Evolutionary conservation across 92 coral and sea anemone species (phyloP).

Genomic region (Porites rus): DNA sequence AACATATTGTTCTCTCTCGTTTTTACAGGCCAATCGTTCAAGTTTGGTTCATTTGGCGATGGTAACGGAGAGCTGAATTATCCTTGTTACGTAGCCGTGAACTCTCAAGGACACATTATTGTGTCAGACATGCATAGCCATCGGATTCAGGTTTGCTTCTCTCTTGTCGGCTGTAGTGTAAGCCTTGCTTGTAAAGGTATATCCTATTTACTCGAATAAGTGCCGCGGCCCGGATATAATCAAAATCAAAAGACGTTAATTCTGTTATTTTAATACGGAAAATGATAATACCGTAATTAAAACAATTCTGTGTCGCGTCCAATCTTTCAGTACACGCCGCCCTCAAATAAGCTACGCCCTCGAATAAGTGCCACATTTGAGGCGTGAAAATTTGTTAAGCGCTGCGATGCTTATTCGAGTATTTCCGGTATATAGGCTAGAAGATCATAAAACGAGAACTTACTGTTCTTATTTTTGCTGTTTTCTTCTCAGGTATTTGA

Average conservation of each 20-base stretch:
- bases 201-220: constrained; percentile 53
- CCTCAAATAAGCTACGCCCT: no score
- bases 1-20: no score
- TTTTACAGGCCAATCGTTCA: constrained; percentile 91
- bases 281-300: no score
- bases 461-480: not conserved
- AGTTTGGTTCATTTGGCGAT: constrained; percentile 99
- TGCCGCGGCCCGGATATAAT: constrained; percentile 26
- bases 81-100: constrained; percentile 90
- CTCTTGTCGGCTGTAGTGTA: not conserved
- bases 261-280: no score
- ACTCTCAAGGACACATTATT: constrained; percentile 92
- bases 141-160: constrained; percentile 89
- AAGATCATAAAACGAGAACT: no score
- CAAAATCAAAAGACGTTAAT: no score
- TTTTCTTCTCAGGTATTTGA: constrained; percentile 82
- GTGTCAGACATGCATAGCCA: constrained; percentile 99
- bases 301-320: not conserved
- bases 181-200: not conserved
- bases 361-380: no score
- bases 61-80: constrained; percentile 96
- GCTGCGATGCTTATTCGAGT: no score
- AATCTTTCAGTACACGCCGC: no score
- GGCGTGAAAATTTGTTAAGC: no score
- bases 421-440: no score